Conservation (phyloP, 2,797 vertebrate species). For the Mormyrus proboscirostris region DNA sequence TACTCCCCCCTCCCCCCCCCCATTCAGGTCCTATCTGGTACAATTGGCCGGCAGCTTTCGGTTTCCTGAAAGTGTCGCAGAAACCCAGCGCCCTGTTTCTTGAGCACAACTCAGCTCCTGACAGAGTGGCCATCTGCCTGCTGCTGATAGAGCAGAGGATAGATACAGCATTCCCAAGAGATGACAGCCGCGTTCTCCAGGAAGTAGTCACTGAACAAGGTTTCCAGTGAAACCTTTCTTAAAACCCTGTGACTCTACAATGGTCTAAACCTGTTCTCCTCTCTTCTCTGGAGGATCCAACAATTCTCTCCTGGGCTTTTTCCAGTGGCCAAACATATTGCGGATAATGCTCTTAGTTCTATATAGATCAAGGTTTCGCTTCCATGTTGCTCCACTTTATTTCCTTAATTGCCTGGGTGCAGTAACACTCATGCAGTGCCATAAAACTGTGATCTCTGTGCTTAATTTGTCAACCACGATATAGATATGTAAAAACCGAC, state of each 20-base stretch:
- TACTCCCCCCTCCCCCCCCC: background rate
- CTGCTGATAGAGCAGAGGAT: background rate
- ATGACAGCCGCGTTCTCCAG: background rate
- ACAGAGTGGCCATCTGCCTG: conserved; percentile 13
- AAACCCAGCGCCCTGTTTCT: background rate
- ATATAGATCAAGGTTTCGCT: background rate
- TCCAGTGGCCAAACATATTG: background rate
- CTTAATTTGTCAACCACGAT: background rate
- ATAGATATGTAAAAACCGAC: background rate
- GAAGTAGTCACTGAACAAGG: background rate
- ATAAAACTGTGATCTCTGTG: background rate
- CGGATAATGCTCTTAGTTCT: background rate
- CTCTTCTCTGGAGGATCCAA: background rate
- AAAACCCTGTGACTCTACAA: background rate
- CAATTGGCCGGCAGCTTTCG: background rate
- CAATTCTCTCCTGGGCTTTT: background rate
- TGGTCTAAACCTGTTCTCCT: background rate
- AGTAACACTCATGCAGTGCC: background rate
- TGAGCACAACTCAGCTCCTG: conserved; percentile 3
- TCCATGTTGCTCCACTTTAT: background rate
- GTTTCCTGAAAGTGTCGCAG: background rate
- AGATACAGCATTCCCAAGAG: background rate
- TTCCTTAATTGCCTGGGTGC: background rate
- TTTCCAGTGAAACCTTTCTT: background rate
- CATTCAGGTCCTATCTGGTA: background rate